phyloP scores from a whole-genome alignment of 2,888 invertebrate genomes.

The Pollenia labialis region DNA sequence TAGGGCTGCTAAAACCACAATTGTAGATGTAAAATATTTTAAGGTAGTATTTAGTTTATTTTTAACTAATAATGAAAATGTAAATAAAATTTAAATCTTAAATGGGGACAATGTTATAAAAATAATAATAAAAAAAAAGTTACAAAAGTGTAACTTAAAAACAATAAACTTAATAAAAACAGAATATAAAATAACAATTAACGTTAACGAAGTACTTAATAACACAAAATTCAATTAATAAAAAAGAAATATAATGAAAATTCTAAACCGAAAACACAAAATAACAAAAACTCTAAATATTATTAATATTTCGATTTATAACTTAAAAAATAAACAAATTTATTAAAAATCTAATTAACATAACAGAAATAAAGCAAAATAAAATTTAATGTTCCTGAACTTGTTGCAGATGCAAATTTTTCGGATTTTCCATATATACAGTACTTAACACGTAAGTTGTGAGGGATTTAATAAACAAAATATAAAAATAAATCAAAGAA shows the following conservation, averaged over 20 bases:
- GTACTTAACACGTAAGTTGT: conserved; percentile 88
- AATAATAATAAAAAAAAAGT: background rate
- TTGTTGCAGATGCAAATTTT: conserved; percentile 86
- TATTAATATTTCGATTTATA: background rate
- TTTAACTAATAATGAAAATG: background rate
- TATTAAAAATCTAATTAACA: conserved; percentile 41
- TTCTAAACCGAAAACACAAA: background rate
- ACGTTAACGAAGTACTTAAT: too few species aligned
- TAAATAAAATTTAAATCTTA: background rate
- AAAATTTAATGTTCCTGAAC: conserved; percentile 76
- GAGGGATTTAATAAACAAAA: background rate
- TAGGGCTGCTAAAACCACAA: too few species aligned
- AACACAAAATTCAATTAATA: too few species aligned
- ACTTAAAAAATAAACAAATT: conserved; percentile 15
- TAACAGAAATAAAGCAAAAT: conserved; percentile 32
- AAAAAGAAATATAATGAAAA: background rate
- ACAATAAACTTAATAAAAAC: background rate
- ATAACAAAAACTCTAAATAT: background rate
- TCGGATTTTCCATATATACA: conserved; percentile 88
- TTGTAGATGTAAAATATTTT: background rate
- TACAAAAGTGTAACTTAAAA: background rate
- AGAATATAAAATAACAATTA: too few species aligned
- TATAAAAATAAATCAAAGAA: background rate
- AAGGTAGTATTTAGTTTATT: background rate
- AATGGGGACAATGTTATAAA: background rate